These are phyloP conservation scores for Hypsopygia costalis DNA, from an alignment of 2,888 invertebrate species.

Conservation along the genomic window DNA sequence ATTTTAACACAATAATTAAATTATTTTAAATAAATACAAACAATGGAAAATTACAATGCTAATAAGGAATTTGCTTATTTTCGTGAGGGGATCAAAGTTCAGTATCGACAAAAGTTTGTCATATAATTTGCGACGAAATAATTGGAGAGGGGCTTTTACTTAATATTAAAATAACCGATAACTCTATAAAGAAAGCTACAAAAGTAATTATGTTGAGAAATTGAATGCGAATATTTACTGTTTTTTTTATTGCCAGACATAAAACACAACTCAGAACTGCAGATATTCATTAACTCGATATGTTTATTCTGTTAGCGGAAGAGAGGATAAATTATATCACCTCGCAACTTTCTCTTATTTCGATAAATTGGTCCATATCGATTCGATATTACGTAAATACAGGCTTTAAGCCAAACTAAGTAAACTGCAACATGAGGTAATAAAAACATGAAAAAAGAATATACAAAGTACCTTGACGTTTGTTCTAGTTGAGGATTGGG, in stretches of 20 bases:
- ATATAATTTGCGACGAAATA: too few species aligned
- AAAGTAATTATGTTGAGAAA: background rate
- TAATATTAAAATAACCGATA: too few species aligned
- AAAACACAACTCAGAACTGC: background rate
- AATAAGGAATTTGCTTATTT: too few species aligned
- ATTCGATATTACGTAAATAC: slow-evolving; percentile 4
- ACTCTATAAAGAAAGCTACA: background rate
- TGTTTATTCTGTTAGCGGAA: background rate
- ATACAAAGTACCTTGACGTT: background rate
- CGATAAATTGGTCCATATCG: slow-evolving; percentile 9
- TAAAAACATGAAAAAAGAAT: slow-evolving; percentile 1
- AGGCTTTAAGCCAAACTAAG: background rate
- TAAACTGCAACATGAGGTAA: background rate
- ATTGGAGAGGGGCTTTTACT: too few species aligned
- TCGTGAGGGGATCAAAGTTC: too few species aligned
- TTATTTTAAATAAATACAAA: too few species aligned
- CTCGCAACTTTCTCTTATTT: slow-evolving; percentile 12
- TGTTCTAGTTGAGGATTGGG: too few species aligned
- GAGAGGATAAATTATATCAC: slow-evolving; percentile 2
- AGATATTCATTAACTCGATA: background rate
- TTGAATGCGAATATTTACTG: background rate
- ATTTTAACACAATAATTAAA: too few species aligned
- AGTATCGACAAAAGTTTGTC: too few species aligned
- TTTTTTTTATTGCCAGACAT: background rate
- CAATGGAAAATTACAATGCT: too few species aligned